Percentiles rank a stretch among this genome's conserved stretches.
These are phyloP conservation scores for Pomacea canaliculata DNA, from an alignment of 2,888 invertebrate species.

Conservation along the genomic window DNA sequence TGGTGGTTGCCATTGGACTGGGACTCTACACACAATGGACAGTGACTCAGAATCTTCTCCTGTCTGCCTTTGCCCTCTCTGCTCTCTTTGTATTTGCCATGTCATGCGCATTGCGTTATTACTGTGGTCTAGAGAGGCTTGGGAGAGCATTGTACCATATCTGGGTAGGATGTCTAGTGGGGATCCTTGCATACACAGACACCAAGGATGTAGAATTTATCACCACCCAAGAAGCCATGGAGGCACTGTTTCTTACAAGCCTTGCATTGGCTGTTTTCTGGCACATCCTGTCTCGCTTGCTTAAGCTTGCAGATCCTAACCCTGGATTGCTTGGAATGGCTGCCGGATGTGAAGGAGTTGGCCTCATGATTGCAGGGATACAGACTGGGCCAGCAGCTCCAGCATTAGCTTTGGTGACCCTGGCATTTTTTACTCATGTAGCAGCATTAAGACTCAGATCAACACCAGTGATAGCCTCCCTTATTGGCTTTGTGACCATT, in stretches of 20 bases:
- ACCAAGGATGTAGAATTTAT: constrained; percentile 49
- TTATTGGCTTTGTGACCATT: constrained; percentile 47
- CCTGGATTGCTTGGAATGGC: constrained; percentile 45
- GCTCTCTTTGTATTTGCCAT: constrained; percentile 61
- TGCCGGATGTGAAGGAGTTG: constrained; percentile 60
- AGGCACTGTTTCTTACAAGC: constrained; percentile 63
- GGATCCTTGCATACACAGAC: constrained; percentile 61
- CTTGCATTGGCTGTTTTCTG: constrained; percentile 54
- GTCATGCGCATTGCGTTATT: constrained; percentile 61
- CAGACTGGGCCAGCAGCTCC: constrained; percentile 52
- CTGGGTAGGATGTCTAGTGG: constrained; percentile 66
- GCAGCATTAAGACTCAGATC: constrained; percentile 66
- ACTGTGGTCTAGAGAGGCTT: constrained; percentile 55
- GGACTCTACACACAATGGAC: constrained; percentile 66
- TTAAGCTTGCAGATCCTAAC: constrained; percentile 43
- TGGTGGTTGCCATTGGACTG: constrained; percentile 60
- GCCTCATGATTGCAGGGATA: constrained; percentile 59
- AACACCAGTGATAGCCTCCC: constrained; percentile 50
- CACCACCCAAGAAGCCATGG: constrained; percentile 59
- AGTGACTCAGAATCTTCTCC: constrained; percentile 46
- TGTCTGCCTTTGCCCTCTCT: constrained; percentile 56
- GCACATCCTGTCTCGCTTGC: constrained; percentile 50
- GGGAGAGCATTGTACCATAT: constrained; percentile 59
- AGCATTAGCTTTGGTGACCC: constrained; percentile 50
- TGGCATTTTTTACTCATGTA: constrained; percentile 57